Conservation (phyloP, 2,888 invertebrate genomes). For the Globia sparganii region DNA sequence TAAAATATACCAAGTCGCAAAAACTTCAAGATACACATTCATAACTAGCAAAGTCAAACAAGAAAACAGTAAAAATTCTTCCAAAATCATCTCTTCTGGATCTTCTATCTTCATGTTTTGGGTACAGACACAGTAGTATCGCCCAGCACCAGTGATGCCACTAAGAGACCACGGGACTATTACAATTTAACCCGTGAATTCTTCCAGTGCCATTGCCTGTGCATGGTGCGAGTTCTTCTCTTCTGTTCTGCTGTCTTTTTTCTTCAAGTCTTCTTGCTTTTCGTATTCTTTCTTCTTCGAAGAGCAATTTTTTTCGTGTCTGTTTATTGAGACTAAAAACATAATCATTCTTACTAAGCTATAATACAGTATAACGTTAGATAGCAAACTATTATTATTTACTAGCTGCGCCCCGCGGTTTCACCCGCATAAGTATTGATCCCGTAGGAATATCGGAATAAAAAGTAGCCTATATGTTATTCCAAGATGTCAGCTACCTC, state of each 20-base stretch:
- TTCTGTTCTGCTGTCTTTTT: conserved; percentile 43
- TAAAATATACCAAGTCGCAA: background rate
- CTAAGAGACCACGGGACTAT: conserved; percentile 93
- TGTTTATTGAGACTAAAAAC: background rate
- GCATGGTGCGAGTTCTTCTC: conserved; percentile 84
- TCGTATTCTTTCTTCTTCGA: conserved; percentile 45
- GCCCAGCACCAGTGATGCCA: conserved; percentile 92
- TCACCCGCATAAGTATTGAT: too few species aligned
- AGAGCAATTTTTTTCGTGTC: background rate
- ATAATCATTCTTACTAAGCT: background rate
- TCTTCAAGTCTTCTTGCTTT: conserved; percentile 28
- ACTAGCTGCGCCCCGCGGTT: too few species aligned
- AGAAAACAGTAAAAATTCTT: background rate
- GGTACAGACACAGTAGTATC: conserved; percentile 70
- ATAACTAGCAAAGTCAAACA: background rate
- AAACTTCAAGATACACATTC: background rate
- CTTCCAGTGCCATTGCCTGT: conserved; percentile 96
- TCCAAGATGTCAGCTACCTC: too few species aligned
- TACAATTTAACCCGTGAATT: conserved; percentile 94
- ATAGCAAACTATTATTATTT: background rate
- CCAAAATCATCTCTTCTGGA: background rate
- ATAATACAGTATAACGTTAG: background rate
- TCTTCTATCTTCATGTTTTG: conserved; percentile 36
- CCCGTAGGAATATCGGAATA: too few species aligned
- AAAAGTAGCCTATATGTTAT: too few species aligned